Percentiles rank a stretch among this genome's conserved stretches.
Evolutionary conservation across 2,888 invertebrate genomes (phyloP).

Genomic region (Helleia helle): DNA sequence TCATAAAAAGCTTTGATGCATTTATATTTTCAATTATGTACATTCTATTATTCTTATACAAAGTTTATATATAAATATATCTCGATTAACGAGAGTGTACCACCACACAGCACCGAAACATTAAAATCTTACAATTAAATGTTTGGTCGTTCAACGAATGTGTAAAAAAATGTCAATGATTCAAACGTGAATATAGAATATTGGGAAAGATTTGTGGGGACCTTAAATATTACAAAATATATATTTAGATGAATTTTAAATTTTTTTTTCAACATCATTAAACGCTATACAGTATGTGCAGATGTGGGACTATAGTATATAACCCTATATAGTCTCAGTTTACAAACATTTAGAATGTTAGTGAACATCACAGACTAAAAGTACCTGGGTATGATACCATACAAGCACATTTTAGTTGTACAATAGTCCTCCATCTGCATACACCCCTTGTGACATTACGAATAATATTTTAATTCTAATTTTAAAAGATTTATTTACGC

Average conservation of each 20-base stretch:
- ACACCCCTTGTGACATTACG: slow-evolving; percentile 10
- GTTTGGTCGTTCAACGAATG: slow-evolving; percentile 9
- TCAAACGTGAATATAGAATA: not conserved
- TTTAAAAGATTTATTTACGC: slow-evolving; percentile 25
- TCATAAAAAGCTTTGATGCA: slow-evolving; percentile 32
- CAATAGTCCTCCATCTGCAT: no score
- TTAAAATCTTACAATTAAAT: not conserved
- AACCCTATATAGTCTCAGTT: no score
- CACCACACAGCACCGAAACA: not conserved
- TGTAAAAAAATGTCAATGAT: slow-evolving; percentile 9
- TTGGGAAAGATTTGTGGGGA: not conserved
- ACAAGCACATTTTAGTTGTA: no score
- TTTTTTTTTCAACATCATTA: slow-evolving; percentile 10
- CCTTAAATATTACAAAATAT: slow-evolving; percentile 1
- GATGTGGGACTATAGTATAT: no score
- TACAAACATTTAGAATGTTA: no score
- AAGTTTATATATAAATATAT: slow-evolving; percentile 13
- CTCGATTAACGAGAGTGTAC: no score
- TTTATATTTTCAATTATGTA: slow-evolving; percentile 34
- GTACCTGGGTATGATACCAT: no score
- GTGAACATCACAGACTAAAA: no score
- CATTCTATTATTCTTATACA: slow-evolving; percentile 18
- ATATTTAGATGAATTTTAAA: slow-evolving; percentile 8
- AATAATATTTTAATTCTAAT: slow-evolving; percentile 7
- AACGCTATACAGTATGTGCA: no score